A percentile compares a stretch with the other conserved stretches of the same genome.
phyloP scores from a whole-genome alignment of 2,888 invertebrate species.

The Tenthredo notha region DNA sequence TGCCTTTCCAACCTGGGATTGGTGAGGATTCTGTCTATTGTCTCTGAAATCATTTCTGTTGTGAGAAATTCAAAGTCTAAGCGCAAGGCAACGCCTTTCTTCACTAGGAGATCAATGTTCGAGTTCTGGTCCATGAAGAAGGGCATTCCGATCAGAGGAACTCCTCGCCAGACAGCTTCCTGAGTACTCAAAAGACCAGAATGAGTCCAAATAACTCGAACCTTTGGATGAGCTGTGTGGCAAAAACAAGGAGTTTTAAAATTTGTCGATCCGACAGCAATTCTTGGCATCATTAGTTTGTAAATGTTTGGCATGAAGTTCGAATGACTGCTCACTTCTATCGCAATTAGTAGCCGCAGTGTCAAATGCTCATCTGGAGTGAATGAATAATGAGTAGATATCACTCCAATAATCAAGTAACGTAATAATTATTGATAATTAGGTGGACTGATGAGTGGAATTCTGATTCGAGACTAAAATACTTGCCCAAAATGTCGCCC shows the following conservation, averaged over 20 bases:
- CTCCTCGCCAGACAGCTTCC: slow-evolving; percentile 56
- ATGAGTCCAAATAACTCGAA: slow-evolving; percentile 57
- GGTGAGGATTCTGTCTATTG: slow-evolving; percentile 59
- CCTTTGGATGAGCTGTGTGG: slow-evolving; percentile 55
- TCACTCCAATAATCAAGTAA: background rate
- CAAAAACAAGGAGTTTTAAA: background rate
- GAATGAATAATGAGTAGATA: background rate
- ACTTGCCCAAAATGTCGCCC: slow-evolving; percentile 42
- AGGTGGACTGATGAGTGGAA: background rate
- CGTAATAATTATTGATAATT: background rate
- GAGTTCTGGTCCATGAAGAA: slow-evolving; percentile 57
- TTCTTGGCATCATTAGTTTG: slow-evolving; percentile 64
- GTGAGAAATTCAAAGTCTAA: slow-evolving; percentile 61
- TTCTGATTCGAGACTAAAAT: background rate
- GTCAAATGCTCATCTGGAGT: background rate
- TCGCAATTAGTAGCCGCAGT: slow-evolving; percentile 53
- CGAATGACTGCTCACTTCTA: background rate
- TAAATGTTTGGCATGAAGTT: slow-evolving; percentile 70
- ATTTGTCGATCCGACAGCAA: background rate
- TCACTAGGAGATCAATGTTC: slow-evolving; percentile 60
- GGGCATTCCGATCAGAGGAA: slow-evolving; percentile 55
- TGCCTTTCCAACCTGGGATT: slow-evolving; percentile 60
- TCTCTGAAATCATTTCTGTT: slow-evolving; percentile 56
- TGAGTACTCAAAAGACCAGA: slow-evolving; percentile 55
- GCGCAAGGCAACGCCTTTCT: slow-evolving; percentile 59